Evolutionary conservation across 2,113 vertebrate species (phyloP), one percentile per base, ranked within the genome.

Genomic region (Rhabdornis inornatus): DNA sequence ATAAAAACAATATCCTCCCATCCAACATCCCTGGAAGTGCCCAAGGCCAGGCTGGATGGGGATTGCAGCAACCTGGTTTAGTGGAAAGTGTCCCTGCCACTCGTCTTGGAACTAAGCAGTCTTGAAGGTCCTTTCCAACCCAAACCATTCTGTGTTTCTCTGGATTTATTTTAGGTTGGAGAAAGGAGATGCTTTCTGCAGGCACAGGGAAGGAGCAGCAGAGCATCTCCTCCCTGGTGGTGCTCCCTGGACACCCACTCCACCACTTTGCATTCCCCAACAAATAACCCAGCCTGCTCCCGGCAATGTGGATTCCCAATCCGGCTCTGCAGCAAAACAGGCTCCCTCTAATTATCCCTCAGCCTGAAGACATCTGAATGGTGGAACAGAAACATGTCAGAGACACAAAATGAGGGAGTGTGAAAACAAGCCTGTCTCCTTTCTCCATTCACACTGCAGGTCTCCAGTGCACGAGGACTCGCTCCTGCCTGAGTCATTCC

Each of bases 281-380:
- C 61, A 71, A 79, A 60, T 6, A n/a, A 50, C 13, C 70, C 61
- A 21, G 9, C 44, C 89, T 5, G 66, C 89, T 88, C 39, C 11
- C 0, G 31, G 91, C 85, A 40, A 50, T 3, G 64, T 13, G 63
- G 24, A 76, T 65, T 61, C 80, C 86, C 23, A 5, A 60, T 24
- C 55, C 3, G 1, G 76, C 83, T 81, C 23, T 47, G 80, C 33
- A 86, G 83, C 71, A 8, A 15, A 86, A 74, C 80, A 72, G 64
- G 42, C 84, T 89, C 84, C 84, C 60, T 96, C 56, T 91, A 87
- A 96, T 94, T 89, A 95, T 50, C 90, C 47, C 84, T 64, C 57
- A 47, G 63, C 83, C 65, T 52, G 89, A 68, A 6, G 30, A 31
- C 83, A 75, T 45, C 68, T 37, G n/a, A 47, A 91, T 22, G 71